Evolutionary conservation across 37 sponge, comb jelly and placozoan genomes (phyloP).

Genomic region (Cladorhizidae sp.): DNA sequence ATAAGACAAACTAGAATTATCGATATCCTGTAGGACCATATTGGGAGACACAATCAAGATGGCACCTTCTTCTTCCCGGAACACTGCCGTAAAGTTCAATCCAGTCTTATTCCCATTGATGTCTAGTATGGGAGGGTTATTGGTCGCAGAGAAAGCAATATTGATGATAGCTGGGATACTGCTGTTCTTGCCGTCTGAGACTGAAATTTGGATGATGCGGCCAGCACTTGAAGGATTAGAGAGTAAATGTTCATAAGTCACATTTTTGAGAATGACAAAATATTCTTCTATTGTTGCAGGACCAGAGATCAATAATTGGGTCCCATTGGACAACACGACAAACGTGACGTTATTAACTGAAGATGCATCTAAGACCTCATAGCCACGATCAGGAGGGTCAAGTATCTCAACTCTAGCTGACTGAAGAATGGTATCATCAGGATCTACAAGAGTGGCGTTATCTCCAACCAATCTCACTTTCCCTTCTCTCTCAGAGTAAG

Average conservation of each 20-base stretch:
- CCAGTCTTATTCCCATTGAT: conserved; percentile 73
- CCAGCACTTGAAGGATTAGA: conserved; percentile 49
- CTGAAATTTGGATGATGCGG: conserved; percentile 66
- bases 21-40: conserved; percentile 69
- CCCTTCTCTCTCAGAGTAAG: conserved; percentile 79
- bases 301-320: conserved; percentile 56
- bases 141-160: conserved; percentile 68
- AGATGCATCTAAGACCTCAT: conserved; percentile 70
- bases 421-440: conserved; percentile 56
- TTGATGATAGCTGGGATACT: conserved; percentile 66
- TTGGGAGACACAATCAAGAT: conserved; percentile 41
- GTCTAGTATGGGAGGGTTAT: conserved; percentile 84
- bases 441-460: conserved; percentile 66
- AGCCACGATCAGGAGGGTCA: conserved; percentile 53
- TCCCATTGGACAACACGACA: conserved; percentile 8
- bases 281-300: conserved; percentile 80
- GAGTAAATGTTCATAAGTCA: conserved; percentile 74
- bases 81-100: conserved; percentile 27
- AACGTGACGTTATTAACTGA: conserved; percentile 44
- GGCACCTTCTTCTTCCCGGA: conserved; percentile 79
- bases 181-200: conserved; percentile 70
- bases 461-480: conserved; percentile 1
- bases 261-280: conserved; percentile 46
- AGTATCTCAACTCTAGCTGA: conserved; percentile 47
- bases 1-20: conserved; percentile 69